Evolutionary conservation across 1,140 invertebrate species (phyloP), one percentile per base, ranked within the genome.

Genomic region (Oedothorax gibbosus): DNA sequence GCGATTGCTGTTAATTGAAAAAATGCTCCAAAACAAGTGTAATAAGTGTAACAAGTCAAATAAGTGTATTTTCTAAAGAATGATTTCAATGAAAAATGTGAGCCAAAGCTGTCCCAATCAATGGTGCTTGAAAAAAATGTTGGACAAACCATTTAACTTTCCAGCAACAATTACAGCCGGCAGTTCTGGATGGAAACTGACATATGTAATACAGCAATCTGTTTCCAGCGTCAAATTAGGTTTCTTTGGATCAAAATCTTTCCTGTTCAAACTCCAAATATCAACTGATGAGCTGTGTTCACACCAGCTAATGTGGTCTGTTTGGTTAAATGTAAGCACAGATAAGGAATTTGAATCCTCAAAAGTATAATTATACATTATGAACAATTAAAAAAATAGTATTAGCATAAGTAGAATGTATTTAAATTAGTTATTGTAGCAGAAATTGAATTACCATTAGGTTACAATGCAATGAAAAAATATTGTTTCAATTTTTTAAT

Each of bases 261-360:
- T 86, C 20, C 84, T 62, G 68, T 65, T 50, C n/a, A 87, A 50
- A 65, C 86, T 87, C 87, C 87, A 87, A 18, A 86, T 21, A 15
- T 57, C 81, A 12, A 86, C 68, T 15, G 53, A 65, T 12, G 65
- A 56, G 75, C 76, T 76, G 73, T 87, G 87, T 35, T 79, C 75
- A 72, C 87, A 87, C 87, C 87, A 87, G 53, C 66, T 86, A 35
- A 35, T 11, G 68, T 87, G 87, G 56, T 68, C 51, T 15, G 4
- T 54, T 7, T 14, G 14, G 60, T 64, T 72, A 76, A 79, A 86
- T 71, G 51, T 77, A 72, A 64, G 7, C 51, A 50, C 14, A n/a
- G 57, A 76, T 76, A 82, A 86, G 54, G 53, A 72, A 69, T 65
- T 35, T 5, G 35, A 35, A 35, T 2, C 1, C 35, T 5, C 35